These are phyloP conservation scores for Pachyrhynchus sulphureomaculatus DNA, from an alignment of 1,140 invertebrate species.

Conservation along the genomic window DNA sequence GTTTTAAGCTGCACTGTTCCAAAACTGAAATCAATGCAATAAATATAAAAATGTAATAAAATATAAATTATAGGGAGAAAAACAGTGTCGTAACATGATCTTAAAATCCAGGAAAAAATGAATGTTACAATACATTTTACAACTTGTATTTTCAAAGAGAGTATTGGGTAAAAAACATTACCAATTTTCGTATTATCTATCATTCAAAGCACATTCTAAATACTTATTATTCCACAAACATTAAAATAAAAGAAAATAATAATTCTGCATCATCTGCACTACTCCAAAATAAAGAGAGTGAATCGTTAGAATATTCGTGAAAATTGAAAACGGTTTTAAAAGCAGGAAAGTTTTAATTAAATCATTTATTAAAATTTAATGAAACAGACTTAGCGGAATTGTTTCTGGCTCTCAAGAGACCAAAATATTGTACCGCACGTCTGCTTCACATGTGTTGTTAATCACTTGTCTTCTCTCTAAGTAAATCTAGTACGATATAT, in stretches of 20 bases:
- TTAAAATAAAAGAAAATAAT: constrained; percentile 12
- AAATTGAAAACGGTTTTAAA: constrained; percentile 26
- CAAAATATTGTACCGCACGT: constrained; percentile 22
- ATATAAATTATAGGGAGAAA: too few species aligned
- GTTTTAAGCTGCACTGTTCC: too few species aligned
- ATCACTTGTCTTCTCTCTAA: constrained; percentile 28
- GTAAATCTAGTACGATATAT: constrained; percentile 33
- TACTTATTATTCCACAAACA: too few species aligned
- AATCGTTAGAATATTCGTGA: constrained; percentile 21
- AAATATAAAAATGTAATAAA: too few species aligned
- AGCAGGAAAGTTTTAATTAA: constrained; percentile 29
- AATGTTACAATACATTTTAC: too few species aligned
- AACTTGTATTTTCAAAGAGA: too few species aligned
- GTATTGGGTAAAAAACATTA: too few species aligned
- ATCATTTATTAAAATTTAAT: constrained; percentile 28
- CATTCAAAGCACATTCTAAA: too few species aligned
- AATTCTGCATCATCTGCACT: constrained; percentile 18
- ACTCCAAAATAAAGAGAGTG: constrained; percentile 10
- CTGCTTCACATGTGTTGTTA: constrained; percentile 29
- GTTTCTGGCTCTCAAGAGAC: constrained; percentile 17
- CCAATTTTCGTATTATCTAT: too few species aligned
- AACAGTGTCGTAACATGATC: too few species aligned
- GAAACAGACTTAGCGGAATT: constrained; percentile 28
- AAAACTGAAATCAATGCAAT: too few species aligned
- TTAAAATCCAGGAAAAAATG: too few species aligned